Evolutionary conservation across 2,797 vertebrate genomes (phyloP).

Genomic region (Rhadinocentrus ornatus): DNA sequence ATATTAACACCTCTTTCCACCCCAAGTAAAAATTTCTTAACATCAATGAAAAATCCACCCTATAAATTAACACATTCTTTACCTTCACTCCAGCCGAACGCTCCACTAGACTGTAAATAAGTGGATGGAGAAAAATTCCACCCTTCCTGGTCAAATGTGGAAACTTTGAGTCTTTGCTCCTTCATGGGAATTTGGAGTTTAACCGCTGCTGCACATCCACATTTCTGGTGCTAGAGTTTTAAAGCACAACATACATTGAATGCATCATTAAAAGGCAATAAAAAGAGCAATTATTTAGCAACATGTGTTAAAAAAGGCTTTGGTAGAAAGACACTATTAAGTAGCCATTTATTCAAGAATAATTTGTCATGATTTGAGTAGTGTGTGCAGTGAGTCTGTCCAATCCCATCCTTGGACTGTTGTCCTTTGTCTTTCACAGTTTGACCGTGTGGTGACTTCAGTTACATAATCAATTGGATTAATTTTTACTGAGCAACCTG

Average conservation of each 20-base stretch:
- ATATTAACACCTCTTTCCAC: not conserved
- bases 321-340: not conserved
- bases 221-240: constrained; percentile 4
- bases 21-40: not conserved
- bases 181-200: constrained; percentile 45
- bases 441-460: not conserved
- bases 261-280: not conserved
- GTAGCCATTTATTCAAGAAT: not conserved
- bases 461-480: not conserved
- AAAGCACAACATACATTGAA: constrained; percentile 18
- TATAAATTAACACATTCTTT: constrained; percentile 2
- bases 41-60: constrained; percentile 3
- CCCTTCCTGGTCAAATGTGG: constrained; percentile 66
- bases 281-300: not conserved
- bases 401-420: not conserved
- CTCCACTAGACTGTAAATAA: constrained; percentile 43
- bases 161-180: constrained; percentile 67
- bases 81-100: constrained; percentile 5
- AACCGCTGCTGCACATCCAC: constrained; percentile 15
- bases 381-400: not conserved
- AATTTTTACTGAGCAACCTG: not conserved
- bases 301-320: not conserved
- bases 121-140: constrained; percentile 44
- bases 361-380: not conserved
- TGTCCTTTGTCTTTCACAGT: not conserved